A percentile compares a stretch with the other conserved stretches of the same genome.
These are phyloP conservation scores for Coelopa pilipes DNA, from an alignment of 2,888 invertebrate genomes.

Conservation along the genomic window DNA sequence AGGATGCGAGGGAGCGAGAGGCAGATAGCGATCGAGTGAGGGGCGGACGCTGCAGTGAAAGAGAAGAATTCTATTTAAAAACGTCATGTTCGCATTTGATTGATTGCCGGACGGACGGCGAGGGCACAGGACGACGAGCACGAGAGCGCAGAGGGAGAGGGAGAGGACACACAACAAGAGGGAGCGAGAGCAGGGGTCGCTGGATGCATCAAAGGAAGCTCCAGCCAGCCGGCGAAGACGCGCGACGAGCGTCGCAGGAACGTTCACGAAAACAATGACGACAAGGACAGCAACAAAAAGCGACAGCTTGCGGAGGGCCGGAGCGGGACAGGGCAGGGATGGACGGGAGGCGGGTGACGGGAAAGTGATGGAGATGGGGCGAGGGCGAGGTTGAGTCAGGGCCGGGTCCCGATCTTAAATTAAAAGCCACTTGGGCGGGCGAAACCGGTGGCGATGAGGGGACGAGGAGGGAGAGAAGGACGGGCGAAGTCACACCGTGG, in stretches of 20 bases:
- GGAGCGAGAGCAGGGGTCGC: constrained; percentile 7
- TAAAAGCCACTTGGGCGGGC: constrained; percentile 34
- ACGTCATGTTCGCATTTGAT: constrained; percentile 35
- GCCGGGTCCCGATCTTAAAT: constrained; percentile 13
- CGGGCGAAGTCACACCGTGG: background rate
- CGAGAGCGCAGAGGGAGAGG: background rate
- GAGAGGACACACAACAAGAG: background rate
- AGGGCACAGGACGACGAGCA: constrained; percentile 23
- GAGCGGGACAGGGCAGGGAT: background rate
- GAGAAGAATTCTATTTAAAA: constrained; percentile 29
- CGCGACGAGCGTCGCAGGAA: background rate
- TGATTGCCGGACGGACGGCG: constrained; percentile 34
- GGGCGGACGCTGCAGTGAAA: constrained; percentile 16
- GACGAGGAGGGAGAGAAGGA: background rate
- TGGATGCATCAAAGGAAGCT: too few relatives aligned
- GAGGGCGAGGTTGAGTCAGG: constrained; percentile 12
- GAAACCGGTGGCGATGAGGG: background rate
- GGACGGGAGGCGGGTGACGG: background rate
- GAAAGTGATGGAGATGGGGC: constrained; percentile 9
- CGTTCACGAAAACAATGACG: background rate
- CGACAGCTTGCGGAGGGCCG: background rate
- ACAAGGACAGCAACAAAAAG: constrained; percentile 17
- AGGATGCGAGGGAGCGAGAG: background rate
- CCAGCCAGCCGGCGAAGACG: background rate
- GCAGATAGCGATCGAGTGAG: background rate